Evolutionary conservation across 2,888 invertebrate genomes (phyloP), one percentile per base, ranked within the genome.

Genomic region (Hofmannophila pseudospretella): DNA sequence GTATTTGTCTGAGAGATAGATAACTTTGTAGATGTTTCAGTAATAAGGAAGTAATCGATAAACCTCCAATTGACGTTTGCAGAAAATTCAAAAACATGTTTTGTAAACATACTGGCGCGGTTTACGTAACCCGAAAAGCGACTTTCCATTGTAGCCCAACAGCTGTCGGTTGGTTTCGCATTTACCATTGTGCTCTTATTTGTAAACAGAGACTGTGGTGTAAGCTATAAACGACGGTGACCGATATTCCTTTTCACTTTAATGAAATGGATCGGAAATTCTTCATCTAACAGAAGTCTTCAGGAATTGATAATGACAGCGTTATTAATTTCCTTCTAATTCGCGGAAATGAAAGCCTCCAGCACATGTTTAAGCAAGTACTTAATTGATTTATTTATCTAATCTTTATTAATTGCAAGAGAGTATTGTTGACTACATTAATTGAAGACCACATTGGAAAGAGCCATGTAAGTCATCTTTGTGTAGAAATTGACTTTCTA

Each of bases 121-220:
- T 68, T 80, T 79, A 70, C 76, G 79, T 81, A 80, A 82, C 65
- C 51, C 50, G 60, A 51, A 62, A 63, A 61, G 54, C 64, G 52
- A 67, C 74, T 78, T 72, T 75, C 78, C 72, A 80, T 85, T 85
- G 81, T 82, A 57, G 63, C 55, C 49, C 58, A 67, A 66, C 76
- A 76, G 77, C 75, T 81, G 84, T 73, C 63, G 53, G 62, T 64
- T 63, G 50, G 75, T 76, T 78, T 73, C 72, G 72, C 64, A 56
- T 61, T 44, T 43, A 54, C 67, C 52, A 73, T 81, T 77, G 75
- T 79, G 52, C 58, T 67, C 59, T 67, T 67, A 65, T 76, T 79
- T 68, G 14, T 14, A 32, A 23, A 63, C 65, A 58, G 65, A 61
- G 60, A 54, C 54, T 49, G 54, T 59, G 58, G 51, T 54, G 51